phyloP scores from a whole-genome alignment of 2,888 invertebrate genomes.

The Drosophila melanosoma region DNA sequence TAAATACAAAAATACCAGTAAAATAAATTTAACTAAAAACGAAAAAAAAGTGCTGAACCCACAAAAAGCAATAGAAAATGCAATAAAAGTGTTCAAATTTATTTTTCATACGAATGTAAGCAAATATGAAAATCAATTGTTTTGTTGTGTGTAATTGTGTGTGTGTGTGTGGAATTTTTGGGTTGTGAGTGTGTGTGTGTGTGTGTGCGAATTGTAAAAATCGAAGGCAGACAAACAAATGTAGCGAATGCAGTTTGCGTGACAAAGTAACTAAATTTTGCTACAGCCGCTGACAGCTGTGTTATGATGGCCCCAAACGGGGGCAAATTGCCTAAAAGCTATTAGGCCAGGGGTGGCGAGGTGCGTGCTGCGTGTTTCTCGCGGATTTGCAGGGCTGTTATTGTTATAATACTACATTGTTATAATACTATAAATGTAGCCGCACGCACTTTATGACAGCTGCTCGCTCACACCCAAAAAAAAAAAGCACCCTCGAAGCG shows the following conservation, averaged over 20 bases:
- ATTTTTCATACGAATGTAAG: slow-evolving; percentile 58
- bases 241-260: slow-evolving; percentile 60
- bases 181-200: slow-evolving; percentile 8
- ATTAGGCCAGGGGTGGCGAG: not conserved
- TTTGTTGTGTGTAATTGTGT: slow-evolving; percentile 23
- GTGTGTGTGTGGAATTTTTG: slow-evolving; percentile 12
- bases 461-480: slow-evolving; percentile 26
- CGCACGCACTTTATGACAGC: slow-evolving; percentile 53
- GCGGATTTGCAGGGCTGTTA: slow-evolving; percentile 21
- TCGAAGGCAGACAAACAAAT: slow-evolving; percentile 79
- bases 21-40: slow-evolving; percentile 14
- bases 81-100: slow-evolving; percentile 51
- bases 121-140: slow-evolving; percentile 58
- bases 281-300: slow-evolving; percentile 71
- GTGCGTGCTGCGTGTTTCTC: not conserved
- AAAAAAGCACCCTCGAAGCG: slow-evolving; percentile 30
- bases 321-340: not conserved
- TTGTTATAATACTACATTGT: slow-evolving; percentile 9
- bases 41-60: slow-evolving; percentile 28
- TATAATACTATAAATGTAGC: slow-evolving; percentile 26
- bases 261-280: slow-evolving; percentile 57
- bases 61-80: slow-evolving; percentile 37
- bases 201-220: slow-evolving; percentile 60
- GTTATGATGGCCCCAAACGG: slow-evolving; percentile 52
- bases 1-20: slow-evolving; percentile 39